Base-by-base conservation (phyloP, 2,888 invertebrate species). In the Oligia latruncula region DNA sequence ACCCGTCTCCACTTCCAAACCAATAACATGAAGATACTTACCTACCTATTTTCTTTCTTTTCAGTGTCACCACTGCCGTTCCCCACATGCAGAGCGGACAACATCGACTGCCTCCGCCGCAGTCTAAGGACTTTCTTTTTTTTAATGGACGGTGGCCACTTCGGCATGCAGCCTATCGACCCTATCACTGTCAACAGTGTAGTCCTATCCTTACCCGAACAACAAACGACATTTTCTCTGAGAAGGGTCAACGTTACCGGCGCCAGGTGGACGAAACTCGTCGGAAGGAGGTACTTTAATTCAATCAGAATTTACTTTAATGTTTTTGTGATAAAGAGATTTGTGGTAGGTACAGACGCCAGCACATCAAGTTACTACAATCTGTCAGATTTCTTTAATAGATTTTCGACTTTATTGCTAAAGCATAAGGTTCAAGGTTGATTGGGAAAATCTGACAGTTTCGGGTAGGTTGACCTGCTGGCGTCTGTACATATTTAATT, bases 111-210 rank as follows among this genome's bases (percentile, higher is more conserved):
- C 87, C 93, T 96, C 1, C 92, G 96, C 35, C 94, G 95, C 2
- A 95, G 96, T 4, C 82, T 96, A 15, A 91, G 96, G 35, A 96
- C 96, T 2, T 96, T 96, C 92, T 95, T 96, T 88, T 94, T 95
- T 82, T 92, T 96, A 55, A 96, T 96, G 96, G 95, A 96, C 78
- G 88, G 93, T 0, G 93, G 93, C 5, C 91, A 95, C 85, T 89
- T 94, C 49, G 96, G 95, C 43, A 96, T 96, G 96, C 92, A 92
- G 84, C 90, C 94, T 4, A 89, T 96, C 5, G 96, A 96, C 84
- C 96, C 96, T 0, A 85, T 87, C 11, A 85, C 92, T 64, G 90
- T 96, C 76, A 95, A 95, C 88, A 96, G 96, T 88, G 92, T 96
- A 1, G 90, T 94, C 4, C 90, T 96, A 1, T 86, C 94, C 17